Conservation (phyloP, 2,113 vertebrate genomes). For the Oreochromis tanganicae region DNA sequence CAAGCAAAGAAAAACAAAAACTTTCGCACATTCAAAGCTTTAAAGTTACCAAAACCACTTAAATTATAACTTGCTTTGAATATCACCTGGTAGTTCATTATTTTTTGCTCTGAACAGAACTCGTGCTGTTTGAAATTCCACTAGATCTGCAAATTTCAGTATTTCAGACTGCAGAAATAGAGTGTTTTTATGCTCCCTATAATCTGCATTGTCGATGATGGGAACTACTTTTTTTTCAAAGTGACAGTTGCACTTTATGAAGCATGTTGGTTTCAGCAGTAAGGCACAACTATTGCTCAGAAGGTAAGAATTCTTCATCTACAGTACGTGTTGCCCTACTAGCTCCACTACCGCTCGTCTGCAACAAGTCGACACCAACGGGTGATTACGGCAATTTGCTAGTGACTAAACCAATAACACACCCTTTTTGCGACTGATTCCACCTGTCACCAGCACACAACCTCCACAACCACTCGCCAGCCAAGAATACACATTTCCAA, state of each 20-base stretch:
- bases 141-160: neutral
- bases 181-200: neutral
- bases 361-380: rapidly evolving
- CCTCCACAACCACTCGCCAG: neutral
- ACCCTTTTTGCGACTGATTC: neutral
- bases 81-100: neutral
- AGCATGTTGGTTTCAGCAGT: no score
- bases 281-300: no score
- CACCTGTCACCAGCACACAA: neutral
- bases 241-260: neutral
- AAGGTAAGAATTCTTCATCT: neutral
- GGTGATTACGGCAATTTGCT: neutral
- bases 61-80: neutral
- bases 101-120: neutral
- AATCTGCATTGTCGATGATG: neutral
- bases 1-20: neutral
- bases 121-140: neutral
- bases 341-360: neutral
- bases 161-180: neutral
- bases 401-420: neutral
- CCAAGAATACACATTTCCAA: neutral
- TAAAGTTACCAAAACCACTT: neutral
- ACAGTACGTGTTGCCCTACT: neutral
- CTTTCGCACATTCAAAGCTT: rapidly evolving
- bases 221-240: neutral